Percentiles rank a stretch among this genome's conserved stretches.
Conservation (phyloP, 2,113 vertebrate genomes). For the Cnemophilus loriae region DNA sequence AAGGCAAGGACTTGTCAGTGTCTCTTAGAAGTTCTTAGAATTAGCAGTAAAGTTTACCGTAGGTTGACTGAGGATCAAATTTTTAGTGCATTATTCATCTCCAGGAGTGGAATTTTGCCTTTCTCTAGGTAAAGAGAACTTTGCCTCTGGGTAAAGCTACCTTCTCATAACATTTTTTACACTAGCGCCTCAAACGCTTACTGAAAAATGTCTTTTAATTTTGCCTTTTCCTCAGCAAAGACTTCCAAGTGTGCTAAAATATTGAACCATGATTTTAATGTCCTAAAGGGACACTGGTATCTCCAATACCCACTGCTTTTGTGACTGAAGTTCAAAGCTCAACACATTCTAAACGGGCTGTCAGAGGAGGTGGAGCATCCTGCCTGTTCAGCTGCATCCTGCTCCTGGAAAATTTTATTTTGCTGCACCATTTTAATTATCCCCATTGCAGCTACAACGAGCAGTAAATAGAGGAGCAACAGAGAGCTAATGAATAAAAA, state of each 20-base stretch:
- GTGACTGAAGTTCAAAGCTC: constrained; percentile 3
- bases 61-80: not conserved
- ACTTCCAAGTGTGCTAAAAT: not conserved
- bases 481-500: constrained; percentile 8
- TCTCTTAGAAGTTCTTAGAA: not conserved
- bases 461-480: not conserved
- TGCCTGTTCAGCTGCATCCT: not conserved
- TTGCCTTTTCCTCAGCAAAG: not conserved
- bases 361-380: not conserved
- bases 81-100: not conserved
- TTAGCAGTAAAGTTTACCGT: not conserved
- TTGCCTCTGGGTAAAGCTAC: not conserved
- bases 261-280: not conserved
- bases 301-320: not conserved
- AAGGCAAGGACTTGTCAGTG: not conserved
- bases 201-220: not conserved
- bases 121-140: no score
- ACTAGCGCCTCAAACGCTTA: not conserved
- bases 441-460: not conserved
- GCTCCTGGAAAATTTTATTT: not conserved
- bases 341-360: not conserved
- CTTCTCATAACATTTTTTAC: not conserved
- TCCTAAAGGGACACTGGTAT: not conserved
- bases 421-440: constrained; percentile 15
- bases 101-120: not conserved